Evolutionary conservation across 2,113 vertebrate genomes (phyloP).

Genomic region (Chrysemys picta): DNA sequence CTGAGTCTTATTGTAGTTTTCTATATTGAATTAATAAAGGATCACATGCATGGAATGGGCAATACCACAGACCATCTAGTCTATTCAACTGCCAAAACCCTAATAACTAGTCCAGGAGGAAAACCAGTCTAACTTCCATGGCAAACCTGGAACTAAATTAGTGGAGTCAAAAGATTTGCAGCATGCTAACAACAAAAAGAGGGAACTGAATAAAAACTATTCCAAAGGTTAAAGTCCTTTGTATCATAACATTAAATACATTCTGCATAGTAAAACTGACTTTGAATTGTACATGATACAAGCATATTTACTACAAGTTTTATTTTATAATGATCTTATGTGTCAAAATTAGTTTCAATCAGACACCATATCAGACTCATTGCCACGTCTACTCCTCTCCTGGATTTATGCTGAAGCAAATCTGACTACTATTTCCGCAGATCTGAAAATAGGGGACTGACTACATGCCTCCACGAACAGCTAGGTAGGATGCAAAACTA

Average conservation of each 20-base stretch:
- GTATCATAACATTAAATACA: not conserved
- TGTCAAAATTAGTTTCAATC: not conserved
- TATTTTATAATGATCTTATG: not conserved
- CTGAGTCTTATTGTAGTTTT: not conserved
- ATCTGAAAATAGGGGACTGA: not conserved
- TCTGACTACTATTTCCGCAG: not conserved
- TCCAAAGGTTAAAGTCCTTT: not conserved
- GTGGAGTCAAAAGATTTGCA: not conserved
- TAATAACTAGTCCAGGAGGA: not conserved
- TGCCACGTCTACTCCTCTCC: not conserved
- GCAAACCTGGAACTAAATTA: not conserved
- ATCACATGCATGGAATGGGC: not conserved
- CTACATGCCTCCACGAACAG: not conserved
- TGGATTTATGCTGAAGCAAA: not conserved
- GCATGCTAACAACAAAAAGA: not conserved
- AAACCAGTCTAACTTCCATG: not conserved
- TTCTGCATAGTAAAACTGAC: not conserved
- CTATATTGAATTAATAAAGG: not conserved
- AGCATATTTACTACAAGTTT: not conserved
- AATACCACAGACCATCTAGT: not conserved
- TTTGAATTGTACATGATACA: not conserved
- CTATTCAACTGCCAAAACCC: not conserved
- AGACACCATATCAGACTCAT: not conserved
- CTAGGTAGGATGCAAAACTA: not conserved
- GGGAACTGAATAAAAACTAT: not conserved